Conservation (phyloP, 2,888 invertebrate genomes). For the Hydrotaea diabolus region DNA sequence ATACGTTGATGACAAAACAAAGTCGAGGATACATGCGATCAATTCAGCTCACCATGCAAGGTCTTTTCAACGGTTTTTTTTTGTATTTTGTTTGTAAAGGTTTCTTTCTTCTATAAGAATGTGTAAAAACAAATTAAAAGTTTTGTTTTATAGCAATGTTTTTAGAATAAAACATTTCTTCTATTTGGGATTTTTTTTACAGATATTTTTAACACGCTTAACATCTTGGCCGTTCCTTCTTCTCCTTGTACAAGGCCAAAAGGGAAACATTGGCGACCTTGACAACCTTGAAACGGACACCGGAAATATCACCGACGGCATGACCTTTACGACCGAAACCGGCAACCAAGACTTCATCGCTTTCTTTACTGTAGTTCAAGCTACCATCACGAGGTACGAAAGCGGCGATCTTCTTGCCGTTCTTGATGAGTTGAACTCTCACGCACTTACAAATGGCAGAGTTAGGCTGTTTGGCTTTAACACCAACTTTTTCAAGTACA, state of each 20-base stretch:
- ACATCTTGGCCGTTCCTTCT: conserved; percentile 99
- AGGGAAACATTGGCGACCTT: conserved; percentile 99
- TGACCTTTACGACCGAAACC: conserved; percentile 99
- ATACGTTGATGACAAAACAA: no score
- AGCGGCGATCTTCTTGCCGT: conserved; percentile 99
- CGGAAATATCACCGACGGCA: conserved; percentile 99
- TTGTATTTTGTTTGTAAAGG: conserved; percentile 52
- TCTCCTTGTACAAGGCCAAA: conserved; percentile 99
- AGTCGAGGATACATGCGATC: no score
- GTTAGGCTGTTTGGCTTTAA: conserved; percentile 99
- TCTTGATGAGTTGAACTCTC: conserved; percentile 99
- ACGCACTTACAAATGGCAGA: conserved; percentile 99
- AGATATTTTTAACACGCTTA: conserved; percentile 82
- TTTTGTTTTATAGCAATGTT: conserved; percentile 47
- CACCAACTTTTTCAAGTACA: conserved; percentile 99
- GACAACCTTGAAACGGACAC: conserved; percentile 96
- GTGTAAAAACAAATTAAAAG: conserved; percentile 57
- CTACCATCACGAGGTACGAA: conserved; percentile 99
- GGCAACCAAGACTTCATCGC: conserved; percentile 99
- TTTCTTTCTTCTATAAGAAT: conserved; percentile 42
- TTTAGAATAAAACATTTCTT: conserved; percentile 58
- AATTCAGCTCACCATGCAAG: no score
- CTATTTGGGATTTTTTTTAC: conserved; percentile 17
- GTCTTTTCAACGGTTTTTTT: conserved; percentile 49
- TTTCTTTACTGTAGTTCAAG: conserved; percentile 99